These are phyloP conservation scores for Blastomussa wellsi DNA, from an alignment of 92 coral and sea anemone genomes.

Conservation along the genomic window DNA sequence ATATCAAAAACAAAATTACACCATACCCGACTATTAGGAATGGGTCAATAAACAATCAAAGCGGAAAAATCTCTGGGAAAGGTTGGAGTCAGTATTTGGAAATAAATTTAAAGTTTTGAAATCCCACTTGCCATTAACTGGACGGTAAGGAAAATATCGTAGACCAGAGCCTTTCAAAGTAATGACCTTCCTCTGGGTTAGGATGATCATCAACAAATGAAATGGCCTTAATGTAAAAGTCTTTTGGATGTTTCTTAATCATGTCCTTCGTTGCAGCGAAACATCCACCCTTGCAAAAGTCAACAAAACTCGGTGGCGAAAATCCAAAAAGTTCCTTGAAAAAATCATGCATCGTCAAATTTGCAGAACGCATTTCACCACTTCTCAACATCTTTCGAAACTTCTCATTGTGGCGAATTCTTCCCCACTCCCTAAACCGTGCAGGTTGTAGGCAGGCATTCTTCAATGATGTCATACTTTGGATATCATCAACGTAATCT, in stretches of 20 bases:
- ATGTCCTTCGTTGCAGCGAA: constrained; percentile 51
- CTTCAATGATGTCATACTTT: not conserved
- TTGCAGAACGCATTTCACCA: constrained; percentile 51
- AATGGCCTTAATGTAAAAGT: constrained; percentile 49
- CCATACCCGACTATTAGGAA: no score
- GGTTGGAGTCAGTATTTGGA: no score
- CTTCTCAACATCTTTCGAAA: constrained; percentile 20
- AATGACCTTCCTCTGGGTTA: constrained; percentile 71
- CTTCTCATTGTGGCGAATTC: constrained; percentile 26
- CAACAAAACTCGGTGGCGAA: constrained; percentile 10
- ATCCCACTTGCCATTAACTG: no score
- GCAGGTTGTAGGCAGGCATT: not conserved
- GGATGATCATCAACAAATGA: constrained; percentile 51
- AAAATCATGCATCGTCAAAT: constrained; percentile 42
- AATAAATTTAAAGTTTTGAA: no score
- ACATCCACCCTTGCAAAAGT: constrained; percentile 38
- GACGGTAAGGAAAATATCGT: constrained; percentile 36
- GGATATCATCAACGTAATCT: constrained; percentile 4
- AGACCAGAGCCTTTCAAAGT: constrained; percentile 65
- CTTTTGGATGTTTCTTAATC: constrained; percentile 43
- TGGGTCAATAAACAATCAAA: no score
- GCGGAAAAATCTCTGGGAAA: no score
- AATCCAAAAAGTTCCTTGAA: constrained; percentile 27
- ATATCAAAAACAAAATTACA: no score
- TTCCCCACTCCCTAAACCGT: constrained; percentile 28